Evolutionary conservation across 2,113 vertebrate genomes (phyloP).

Genomic region (Picathartes gymnocephalus): DNA sequence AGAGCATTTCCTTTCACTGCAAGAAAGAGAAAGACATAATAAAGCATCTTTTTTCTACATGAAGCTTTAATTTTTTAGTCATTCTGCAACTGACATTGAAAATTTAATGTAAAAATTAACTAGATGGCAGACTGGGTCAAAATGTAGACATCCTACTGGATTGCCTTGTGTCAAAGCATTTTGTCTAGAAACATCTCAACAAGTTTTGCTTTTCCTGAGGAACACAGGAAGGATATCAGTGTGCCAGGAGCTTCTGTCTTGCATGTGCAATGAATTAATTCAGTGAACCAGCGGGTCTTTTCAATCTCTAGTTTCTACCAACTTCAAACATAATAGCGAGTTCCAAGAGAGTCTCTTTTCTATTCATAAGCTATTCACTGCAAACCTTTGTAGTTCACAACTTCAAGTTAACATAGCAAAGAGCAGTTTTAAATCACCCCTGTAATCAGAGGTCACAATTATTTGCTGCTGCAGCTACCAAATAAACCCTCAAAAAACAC

Average conservation of each 20-base stretch:
- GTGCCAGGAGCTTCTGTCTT: neutral
- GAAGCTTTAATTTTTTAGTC: slow-evolving; percentile 45
- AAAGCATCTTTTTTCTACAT: slow-evolving; percentile 8
- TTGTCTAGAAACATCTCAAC: slow-evolving; percentile 33
- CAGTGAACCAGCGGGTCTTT: slow-evolving; percentile 28
- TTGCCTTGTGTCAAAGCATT: slow-evolving; percentile 44
- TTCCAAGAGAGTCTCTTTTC: slow-evolving; percentile 44
- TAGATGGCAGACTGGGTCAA: slow-evolving; percentile 37
- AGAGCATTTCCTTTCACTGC: neutral
- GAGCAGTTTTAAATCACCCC: slow-evolving; percentile 28
- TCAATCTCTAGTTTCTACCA: slow-evolving; percentile 12
- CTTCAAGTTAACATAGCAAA: slow-evolving; percentile 49
- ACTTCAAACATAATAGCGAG: slow-evolving; percentile 53
- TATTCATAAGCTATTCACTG: slow-evolving; percentile 40
- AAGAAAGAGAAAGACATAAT: slow-evolving; percentile 38
- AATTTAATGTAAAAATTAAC: slow-evolving; percentile 59
- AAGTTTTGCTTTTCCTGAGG: slow-evolving; percentile 4
- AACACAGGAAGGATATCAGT: neutral
- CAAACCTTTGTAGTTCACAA: slow-evolving; percentile 35
- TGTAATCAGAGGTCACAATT: slow-evolving; percentile 31
- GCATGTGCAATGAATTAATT: slow-evolving; percentile 20
- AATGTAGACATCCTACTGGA: slow-evolving; percentile 36
- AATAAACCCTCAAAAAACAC: neutral
- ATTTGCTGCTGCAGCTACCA: slow-evolving; percentile 15
- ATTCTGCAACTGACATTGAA: slow-evolving; percentile 38